Evolutionary conservation across 2,888 invertebrate species (phyloP).

Genomic region (Dynastes maya): DNA sequence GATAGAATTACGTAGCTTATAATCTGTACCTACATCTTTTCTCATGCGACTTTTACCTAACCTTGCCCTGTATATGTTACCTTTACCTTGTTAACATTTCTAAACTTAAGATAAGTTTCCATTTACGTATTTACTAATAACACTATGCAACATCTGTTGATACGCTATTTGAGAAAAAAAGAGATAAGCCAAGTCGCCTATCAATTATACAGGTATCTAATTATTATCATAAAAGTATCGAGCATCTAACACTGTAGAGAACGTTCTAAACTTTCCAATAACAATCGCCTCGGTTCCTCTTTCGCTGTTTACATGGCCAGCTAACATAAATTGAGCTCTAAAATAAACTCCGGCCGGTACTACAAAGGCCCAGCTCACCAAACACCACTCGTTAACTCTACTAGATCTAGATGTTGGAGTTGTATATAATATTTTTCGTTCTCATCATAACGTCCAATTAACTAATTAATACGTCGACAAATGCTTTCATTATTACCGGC

Average conservation of each 20-base stretch:
- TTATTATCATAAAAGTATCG: not conserved
- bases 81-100: too few relatives aligned
- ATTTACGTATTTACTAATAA: too few relatives aligned
- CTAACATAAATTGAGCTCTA: slow-evolving; percentile 44
- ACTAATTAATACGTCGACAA: slow-evolving; percentile 45
- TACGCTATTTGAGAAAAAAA: too few relatives aligned
- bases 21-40: too few relatives aligned
- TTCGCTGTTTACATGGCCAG: slow-evolving; percentile 20
- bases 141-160: too few relatives aligned
- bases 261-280: slow-evolving; percentile 4
- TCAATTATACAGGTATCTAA: too few relatives aligned
- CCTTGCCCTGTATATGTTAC: too few relatives aligned
- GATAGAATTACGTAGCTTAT: too few relatives aligned
- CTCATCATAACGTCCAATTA: slow-evolving; percentile 46
- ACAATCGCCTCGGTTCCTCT: slow-evolving; percentile 10
- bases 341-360: slow-evolving; percentile 39
- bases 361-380: slow-evolving; percentile 27
- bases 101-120: too few relatives aligned
- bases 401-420: slow-evolving; percentile 6
- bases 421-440: slow-evolving; percentile 44
- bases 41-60: too few relatives aligned
- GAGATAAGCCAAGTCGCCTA: too few relatives aligned
- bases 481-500: slow-evolving; percentile 44
- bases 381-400: slow-evolving; percentile 34
- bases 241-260: not conserved